These are phyloP conservation scores for Malurus leucopterus DNA, from an alignment of 2,797 vertebrate species.

Conservation along the genomic window DNA sequence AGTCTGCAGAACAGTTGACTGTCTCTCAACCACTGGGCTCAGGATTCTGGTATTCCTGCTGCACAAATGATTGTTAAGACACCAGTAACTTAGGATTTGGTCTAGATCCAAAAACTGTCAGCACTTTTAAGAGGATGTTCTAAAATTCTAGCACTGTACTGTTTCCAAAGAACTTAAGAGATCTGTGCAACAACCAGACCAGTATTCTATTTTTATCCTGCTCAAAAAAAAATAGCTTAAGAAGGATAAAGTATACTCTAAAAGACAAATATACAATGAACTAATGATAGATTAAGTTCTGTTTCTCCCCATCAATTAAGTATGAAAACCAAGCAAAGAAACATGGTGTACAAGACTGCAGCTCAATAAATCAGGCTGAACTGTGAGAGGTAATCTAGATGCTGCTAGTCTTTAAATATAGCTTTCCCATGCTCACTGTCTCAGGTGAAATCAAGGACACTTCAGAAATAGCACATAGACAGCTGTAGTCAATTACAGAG, in stretches of 20 bases:
- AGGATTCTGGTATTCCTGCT: not conserved
- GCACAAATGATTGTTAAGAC: not conserved
- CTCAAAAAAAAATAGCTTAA: not conserved
- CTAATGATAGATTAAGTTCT: not conserved
- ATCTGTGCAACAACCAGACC: not conserved
- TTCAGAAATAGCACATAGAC: slow-evolving; percentile 56
- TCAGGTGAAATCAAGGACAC: slow-evolving; percentile 58
- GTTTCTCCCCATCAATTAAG: not conserved
- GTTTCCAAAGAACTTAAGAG: not conserved
- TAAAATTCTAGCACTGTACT: not conserved
- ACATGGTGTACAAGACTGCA: not conserved
- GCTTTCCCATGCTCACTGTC: slow-evolving; percentile 36
- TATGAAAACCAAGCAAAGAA: not conserved
- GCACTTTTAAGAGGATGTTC: not conserved
- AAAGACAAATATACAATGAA: not conserved
- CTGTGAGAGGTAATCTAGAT: slow-evolving; percentile 33
- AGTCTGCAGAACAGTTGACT: not conserved
- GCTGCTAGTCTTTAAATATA: slow-evolving; percentile 39
- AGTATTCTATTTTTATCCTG: not conserved
- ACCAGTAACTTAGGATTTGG: not conserved
- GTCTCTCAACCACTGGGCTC: not conserved
- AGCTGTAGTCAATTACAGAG: slow-evolving; percentile 44
- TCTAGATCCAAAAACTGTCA: not conserved
- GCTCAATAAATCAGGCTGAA: not conserved
- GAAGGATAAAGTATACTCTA: not conserved